Percentiles rank a stretch among this genome's conserved stretches.
Conservation (phyloP, 92 coral and sea anemone genomes). For the Galaxea fascicularis region DNA sequence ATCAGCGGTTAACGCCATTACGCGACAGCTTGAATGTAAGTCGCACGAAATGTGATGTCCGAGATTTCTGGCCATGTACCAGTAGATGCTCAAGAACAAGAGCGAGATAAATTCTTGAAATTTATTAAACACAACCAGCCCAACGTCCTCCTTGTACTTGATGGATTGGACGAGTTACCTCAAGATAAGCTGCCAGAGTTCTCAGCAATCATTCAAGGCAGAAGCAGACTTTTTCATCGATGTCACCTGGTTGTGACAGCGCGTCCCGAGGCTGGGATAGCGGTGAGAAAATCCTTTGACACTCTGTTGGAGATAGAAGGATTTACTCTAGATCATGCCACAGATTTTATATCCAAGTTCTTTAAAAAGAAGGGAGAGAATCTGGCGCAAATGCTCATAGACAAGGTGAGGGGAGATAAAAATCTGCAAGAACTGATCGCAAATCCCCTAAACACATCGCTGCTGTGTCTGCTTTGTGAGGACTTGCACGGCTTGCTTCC, state of each 20-base stretch:
- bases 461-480: slow-evolving; percentile 44
- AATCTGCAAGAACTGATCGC: slow-evolving; percentile 9
- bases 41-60: no score
- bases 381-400: background rate
- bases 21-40: no score
- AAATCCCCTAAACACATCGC: slow-evolving; percentile 49
- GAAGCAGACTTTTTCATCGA: slow-evolving; percentile 3
- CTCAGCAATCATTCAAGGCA: slow-evolving; percentile 14
- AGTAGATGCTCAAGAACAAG: slow-evolving; percentile 9
- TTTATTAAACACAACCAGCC: slow-evolving; percentile 21
- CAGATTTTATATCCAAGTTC: slow-evolving; percentile 41
- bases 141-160: slow-evolving; percentile 31
- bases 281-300: slow-evolving; percentile 30
- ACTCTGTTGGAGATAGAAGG: slow-evolving; percentile 47
- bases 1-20: no score
- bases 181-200: background rate
- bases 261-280: slow-evolving; percentile 41
- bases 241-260: slow-evolving; percentile 41
- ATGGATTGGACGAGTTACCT: slow-evolving; percentile 48
- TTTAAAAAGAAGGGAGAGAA: background rate
- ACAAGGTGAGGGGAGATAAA: background rate
- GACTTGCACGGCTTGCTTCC: slow-evolving; percentile 44
- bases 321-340: slow-evolving; percentile 22
- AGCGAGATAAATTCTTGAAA: slow-evolving; percentile 1
- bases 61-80: no score